Evolutionary conservation across 2,797 vertebrate species (phyloP).

Genomic region (Philypnodon macrostomus): DNA sequence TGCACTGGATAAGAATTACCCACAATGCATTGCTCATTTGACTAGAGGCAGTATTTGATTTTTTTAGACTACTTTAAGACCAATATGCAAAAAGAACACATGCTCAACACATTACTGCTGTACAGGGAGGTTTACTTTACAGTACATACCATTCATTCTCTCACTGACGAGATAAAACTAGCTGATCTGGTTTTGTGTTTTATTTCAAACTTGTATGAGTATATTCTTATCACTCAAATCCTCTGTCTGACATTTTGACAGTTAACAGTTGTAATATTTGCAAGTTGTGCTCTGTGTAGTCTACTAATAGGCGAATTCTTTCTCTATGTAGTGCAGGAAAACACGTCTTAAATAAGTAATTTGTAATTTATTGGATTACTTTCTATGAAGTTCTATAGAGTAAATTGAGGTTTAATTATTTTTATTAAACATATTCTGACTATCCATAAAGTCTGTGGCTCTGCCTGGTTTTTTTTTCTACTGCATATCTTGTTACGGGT

Average conservation of each 20-base stretch:
- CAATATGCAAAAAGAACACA: slow-evolving; percentile 75
- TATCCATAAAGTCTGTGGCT: slow-evolving; percentile 85
- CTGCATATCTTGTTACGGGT: not conserved
- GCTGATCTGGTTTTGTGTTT: slow-evolving; percentile 80
- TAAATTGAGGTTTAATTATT: slow-evolving; percentile 99
- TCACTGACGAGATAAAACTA: slow-evolving; percentile 78
- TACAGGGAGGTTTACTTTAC: slow-evolving; percentile 65
- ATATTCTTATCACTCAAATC: slow-evolving; percentile 85
- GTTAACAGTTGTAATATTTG: slow-evolving; percentile 98
- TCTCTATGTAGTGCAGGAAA: slow-evolving; percentile 96
- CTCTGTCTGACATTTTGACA: slow-evolving; percentile 66
- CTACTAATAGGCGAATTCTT: no score
- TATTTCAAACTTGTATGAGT: slow-evolving; percentile 86
- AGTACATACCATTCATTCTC: slow-evolving; percentile 70
- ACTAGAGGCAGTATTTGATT: slow-evolving; percentile 46
- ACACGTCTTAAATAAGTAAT: slow-evolving; percentile 96
- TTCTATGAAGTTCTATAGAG: slow-evolving; percentile 99
- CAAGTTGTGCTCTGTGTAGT: slow-evolving; percentile 99
- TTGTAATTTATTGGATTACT: slow-evolving; percentile 99
- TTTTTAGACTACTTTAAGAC: slow-evolving; percentile 59
- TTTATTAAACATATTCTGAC: slow-evolving; percentile 99
- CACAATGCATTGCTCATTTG: slow-evolving; percentile 38
- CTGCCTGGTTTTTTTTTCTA: slow-evolving; percentile 59
- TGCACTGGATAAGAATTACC: slow-evolving; percentile 58
- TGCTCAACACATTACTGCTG: slow-evolving; percentile 75